phyloP scores from a whole-genome alignment of 2,888 invertebrate species.

The Stenodera caucasica region DNA sequence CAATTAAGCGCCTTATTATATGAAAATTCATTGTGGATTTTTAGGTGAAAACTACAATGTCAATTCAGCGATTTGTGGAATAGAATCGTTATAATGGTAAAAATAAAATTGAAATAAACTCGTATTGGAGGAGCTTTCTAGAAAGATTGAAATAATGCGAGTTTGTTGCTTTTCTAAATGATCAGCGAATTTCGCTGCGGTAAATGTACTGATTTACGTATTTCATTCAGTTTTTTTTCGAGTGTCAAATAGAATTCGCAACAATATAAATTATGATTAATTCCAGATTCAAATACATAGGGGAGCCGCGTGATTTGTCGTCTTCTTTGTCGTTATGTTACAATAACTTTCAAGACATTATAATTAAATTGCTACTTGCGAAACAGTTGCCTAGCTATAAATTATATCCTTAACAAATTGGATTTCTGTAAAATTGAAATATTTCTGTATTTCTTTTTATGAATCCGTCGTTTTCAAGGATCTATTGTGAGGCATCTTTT shows the following conservation, averaged over 20 bases:
- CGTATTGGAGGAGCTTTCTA: not conserved
- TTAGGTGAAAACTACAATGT: too few species aligned
- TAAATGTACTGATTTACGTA: not conserved
- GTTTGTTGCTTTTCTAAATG: not conserved
- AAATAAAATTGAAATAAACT: not conserved
- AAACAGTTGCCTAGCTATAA: slow-evolving; percentile 3
- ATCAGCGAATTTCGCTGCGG: not conserved
- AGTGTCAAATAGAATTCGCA: not conserved
- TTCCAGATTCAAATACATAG: not conserved
- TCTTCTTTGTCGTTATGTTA: not conserved
- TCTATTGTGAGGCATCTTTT: not conserved
- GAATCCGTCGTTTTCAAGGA: not conserved
- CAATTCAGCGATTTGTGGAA: not conserved
- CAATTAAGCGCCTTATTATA: too few species aligned
- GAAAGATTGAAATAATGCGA: not conserved
- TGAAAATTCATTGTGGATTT: too few species aligned
- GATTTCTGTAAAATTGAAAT: slow-evolving; percentile 1
- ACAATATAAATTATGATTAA: not conserved
- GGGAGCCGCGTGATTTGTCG: not conserved
- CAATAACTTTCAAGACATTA: slow-evolving; percentile 4
- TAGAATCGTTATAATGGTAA: not conserved
- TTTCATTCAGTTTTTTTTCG: not conserved
- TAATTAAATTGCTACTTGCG: slow-evolving; percentile 2
- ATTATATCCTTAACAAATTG: not conserved
- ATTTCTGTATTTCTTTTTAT: not conserved